Evolutionary conservation across 2,888 invertebrate genomes (phyloP).

Genomic region (Tetragnatha montana): DNA sequence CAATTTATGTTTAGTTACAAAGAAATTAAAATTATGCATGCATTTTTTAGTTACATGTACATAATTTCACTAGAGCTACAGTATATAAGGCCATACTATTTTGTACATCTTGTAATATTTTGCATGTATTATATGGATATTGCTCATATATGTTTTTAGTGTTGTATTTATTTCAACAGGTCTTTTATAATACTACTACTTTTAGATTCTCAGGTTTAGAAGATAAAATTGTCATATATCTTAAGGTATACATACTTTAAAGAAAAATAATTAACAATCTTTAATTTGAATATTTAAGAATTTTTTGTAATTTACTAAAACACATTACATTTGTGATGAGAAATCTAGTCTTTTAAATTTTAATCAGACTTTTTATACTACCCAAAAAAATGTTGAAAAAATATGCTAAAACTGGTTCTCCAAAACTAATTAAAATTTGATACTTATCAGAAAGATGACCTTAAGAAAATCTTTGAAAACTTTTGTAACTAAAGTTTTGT

Average conservation of each 20-base stretch:
- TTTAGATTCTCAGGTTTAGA: neutral
- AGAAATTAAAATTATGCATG: conserved; percentile 3
- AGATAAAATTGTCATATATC: neutral
- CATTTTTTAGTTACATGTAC: conserved; percentile 9
- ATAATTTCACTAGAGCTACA: conserved; percentile 22
- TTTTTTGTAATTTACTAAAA: neutral
- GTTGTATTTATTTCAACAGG: conserved; percentile 48
- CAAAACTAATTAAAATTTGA: too few species aligned
- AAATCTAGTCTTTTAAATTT: neutral
- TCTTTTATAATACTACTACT: neutral
- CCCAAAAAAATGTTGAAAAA: too few species aligned
- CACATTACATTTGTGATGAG: neutral
- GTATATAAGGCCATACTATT: conserved; percentile 45
- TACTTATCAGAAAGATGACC: too few species aligned
- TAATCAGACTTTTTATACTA: too few species aligned
- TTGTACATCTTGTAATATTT: conserved; percentile 60
- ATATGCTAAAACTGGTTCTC: too few species aligned
- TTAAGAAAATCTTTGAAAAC: too few species aligned
- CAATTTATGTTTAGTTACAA: neutral
- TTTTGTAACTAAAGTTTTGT: neutral
- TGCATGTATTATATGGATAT: conserved; percentile 47
- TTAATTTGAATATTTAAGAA: neutral
- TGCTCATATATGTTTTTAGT: conserved; percentile 37
- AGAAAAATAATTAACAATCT: too few species aligned
- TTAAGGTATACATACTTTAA: neutral